Evolutionary conservation across 1,140 invertebrate species (phyloP).

Genomic region (Sinella curviseta): DNA sequence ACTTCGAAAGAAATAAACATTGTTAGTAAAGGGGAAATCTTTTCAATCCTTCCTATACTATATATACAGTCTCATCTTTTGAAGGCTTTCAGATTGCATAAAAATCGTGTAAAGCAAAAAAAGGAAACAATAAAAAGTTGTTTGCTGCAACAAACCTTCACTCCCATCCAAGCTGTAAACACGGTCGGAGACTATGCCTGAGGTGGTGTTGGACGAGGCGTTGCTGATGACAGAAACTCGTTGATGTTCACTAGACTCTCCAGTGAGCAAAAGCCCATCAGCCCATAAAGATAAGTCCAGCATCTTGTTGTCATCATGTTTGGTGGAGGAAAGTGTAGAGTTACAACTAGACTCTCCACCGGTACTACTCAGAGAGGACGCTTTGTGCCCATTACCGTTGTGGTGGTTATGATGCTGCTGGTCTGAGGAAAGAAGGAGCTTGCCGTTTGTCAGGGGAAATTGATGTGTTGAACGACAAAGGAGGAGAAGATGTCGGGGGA

Average conservation of each 20-base stretch:
- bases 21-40: background rate
- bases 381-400: constrained; percentile 24
- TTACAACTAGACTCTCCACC: constrained; percentile 40
- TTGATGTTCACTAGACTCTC: constrained; percentile 62
- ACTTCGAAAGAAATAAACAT: too few relatives aligned
- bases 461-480: constrained; percentile 90
- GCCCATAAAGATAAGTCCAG: constrained; percentile 48
- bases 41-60: background rate
- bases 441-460: constrained; percentile 76
- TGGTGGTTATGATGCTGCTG: background rate
- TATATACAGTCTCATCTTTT: background rate
- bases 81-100: background rate
- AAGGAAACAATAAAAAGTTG: background rate
- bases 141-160: constrained; percentile 57
- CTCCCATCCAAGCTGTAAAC: constrained; percentile 88
- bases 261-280: constrained; percentile 44
- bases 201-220: constrained; percentile 90
- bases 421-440: constrained; percentile 28
- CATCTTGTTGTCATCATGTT: constrained; percentile 50
- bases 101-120: background rate
- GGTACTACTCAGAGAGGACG: constrained; percentile 43
- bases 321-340: constrained; percentile 36
- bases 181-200: constrained; percentile 89
- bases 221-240: constrained; percentile 86
- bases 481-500: constrained; percentile 83